These are phyloP conservation scores for Sarcophaga rosellei DNA, from an alignment of 2,888 invertebrate species.

Conservation along the genomic window DNA sequence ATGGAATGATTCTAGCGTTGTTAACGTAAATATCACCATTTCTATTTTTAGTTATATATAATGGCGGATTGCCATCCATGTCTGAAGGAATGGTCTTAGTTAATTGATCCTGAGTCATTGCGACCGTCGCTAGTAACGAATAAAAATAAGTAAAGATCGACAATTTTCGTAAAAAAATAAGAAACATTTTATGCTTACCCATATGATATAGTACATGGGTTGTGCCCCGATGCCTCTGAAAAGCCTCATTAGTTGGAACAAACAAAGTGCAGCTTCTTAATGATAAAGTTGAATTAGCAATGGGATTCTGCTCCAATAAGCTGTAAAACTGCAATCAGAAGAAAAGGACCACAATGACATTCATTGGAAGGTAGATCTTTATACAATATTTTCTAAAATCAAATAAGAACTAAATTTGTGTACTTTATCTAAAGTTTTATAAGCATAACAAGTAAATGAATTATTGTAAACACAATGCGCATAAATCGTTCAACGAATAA, in stretches of 20 bases:
- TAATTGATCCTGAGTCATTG: conserved; percentile 86
- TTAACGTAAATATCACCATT: conserved; percentile 91
- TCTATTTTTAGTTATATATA: conserved; percentile 89
- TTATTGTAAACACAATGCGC: background rate
- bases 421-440: background rate
- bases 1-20: conserved; percentile 89
- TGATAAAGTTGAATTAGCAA: conserved; percentile 88
- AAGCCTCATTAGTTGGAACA: conserved; percentile 93
- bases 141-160: background rate
- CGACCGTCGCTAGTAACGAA: conserved; percentile 86
- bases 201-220: conserved; percentile 89
- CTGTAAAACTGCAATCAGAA: conserved; percentile 88
- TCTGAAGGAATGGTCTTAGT: conserved; percentile 86
- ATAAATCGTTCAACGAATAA: background rate
- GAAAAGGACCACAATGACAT: conserved; percentile 60
- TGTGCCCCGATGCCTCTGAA: conserved; percentile 86
- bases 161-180: background rate
- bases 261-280: conserved; percentile 92
- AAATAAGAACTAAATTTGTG: background rate
- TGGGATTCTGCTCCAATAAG: conserved; percentile 86
- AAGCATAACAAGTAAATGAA: background rate
- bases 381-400: background rate
- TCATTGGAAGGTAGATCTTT: background rate
- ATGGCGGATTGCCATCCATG: conserved; percentile 91
- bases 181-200: conserved; percentile 84